Base-by-base conservation (phyloP, 1,140 invertebrate genomes). In the Macrocentrus cingulum region DNA sequence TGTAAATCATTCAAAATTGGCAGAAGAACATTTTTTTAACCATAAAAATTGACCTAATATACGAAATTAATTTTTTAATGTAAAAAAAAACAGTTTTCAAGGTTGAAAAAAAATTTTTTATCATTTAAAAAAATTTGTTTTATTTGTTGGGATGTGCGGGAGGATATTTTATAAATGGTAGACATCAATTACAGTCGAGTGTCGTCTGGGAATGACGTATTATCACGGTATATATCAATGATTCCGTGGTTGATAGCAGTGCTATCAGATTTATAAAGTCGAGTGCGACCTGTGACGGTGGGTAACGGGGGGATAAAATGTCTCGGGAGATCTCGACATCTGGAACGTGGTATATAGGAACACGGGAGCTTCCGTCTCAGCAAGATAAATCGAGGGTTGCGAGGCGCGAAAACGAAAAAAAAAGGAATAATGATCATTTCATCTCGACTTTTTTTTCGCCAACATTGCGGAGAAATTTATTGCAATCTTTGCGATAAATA, bases 251-350 rank as follows among this genome's bases (percentile, higher is more conserved):
- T 18, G 13, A 36, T 51, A 36, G 9, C 11, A 13, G 4, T 39
- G 8, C 8, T 39, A 39, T 39, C 36, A 39, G 36, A 39, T 39
- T n/a, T 39, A 7, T 34, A 34, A 7, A 11, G 29, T 34, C 6
- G 29, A 34, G 29, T 19, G 25, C 22, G 34, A 52, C 16, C n/a
- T n/a, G 20, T 19, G 6, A 22, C 32, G 19, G 32, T 44, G 23
- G 39, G 20, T 20, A 8, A 46, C 7, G 29, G 32, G 19, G 23
- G 20, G 39, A 56, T 37, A 48, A 20, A 49, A 49, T 46, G 52
- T 44, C 52, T 37, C 25, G 39, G n/a, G 46, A 49, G 16, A 49
- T 49, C 46, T 49, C 46, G 15, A 49, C 46, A 49, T 49, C 46
- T 49, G 25, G 4, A 29, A 9, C n/a, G n/a, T n/a, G n/a, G n/a